Percentiles rank a stretch among this genome's conserved stretches.
These are phyloP conservation scores for Escarpia spicata DNA, from an alignment of 2,888 invertebrate species.

Conservation along the genomic window DNA sequence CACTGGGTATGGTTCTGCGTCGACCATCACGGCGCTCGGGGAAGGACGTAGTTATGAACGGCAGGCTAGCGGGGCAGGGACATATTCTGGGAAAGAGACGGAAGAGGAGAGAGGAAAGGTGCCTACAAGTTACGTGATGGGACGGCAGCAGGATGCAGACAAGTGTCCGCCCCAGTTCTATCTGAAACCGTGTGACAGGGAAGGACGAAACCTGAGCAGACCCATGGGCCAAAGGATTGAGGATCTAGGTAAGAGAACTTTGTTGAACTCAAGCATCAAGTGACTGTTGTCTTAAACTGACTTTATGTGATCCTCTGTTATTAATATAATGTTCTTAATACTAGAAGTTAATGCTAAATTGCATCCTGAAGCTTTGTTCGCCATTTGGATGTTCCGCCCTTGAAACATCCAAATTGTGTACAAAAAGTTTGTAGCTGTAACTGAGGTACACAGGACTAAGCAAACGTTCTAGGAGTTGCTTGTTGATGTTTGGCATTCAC, in stretches of 20 bases:
- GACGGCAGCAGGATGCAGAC: conserved; percentile 40
- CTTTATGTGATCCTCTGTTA: too few relatives aligned
- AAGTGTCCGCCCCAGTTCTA: conserved; percentile 54
- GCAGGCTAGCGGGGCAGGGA: not conserved
- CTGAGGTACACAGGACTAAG: too few relatives aligned
- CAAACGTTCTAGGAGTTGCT: too few relatives aligned
- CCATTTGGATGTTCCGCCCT: too few relatives aligned
- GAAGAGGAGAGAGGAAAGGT: not conserved
- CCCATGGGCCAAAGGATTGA: conserved; percentile 53
- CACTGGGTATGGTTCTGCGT: not conserved
- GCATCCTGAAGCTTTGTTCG: too few relatives aligned
- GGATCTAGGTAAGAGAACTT: conserved; percentile 46
- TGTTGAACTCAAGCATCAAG: not conserved
- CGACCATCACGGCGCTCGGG: not conserved
- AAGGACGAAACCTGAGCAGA: conserved; percentile 46
- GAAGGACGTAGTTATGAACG: not conserved
- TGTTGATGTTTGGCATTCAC: too few relatives aligned
- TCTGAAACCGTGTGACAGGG: conserved; percentile 60
- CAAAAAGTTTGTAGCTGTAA: too few relatives aligned
- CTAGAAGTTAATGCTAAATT: too few relatives aligned
- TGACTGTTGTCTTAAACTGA: too few relatives aligned
- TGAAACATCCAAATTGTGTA: too few relatives aligned
- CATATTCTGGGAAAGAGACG: not conserved
- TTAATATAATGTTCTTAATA: too few relatives aligned
- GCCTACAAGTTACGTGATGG: conserved; percentile 30